These are phyloP conservation scores for Corydoras sp. DNA, from an alignment of 2,113 vertebrate genomes.

Conservation along the genomic window DNA sequence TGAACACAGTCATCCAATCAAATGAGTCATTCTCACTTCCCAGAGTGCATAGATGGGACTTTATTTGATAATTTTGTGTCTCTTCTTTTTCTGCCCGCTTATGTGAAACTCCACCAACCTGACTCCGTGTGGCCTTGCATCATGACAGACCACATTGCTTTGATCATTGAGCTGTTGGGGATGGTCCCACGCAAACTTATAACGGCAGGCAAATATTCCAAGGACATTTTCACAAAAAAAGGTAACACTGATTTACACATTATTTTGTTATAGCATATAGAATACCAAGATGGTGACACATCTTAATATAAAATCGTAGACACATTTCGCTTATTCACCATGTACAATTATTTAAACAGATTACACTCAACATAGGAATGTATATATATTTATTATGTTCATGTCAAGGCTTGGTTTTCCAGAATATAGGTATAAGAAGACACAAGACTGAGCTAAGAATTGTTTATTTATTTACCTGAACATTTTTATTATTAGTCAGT, in stretches of 20 bases:
- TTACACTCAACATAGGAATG: no score
- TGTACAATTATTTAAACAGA: no score
- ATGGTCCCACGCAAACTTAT: conserved; percentile 92
- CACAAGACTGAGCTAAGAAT: no score
- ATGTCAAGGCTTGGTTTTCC: no score
- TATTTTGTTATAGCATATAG: not conserved
- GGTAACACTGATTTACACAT: conserved; percentile 65
- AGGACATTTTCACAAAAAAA: conserved; percentile 99
- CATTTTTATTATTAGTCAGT: no score
- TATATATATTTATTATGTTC: no score
- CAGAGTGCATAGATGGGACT: conserved; percentile 51
- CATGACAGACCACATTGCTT: conserved; percentile 86
- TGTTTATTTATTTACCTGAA: no score
- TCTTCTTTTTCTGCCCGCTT: conserved; percentile 38
- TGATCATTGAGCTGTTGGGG: conserved; percentile 98
- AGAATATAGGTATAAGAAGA: no score
- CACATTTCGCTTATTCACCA: no score
- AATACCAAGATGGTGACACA: no score
- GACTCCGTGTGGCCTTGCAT: conserved; percentile 42
- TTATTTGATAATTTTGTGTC: conserved; percentile 60
- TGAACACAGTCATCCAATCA: no score
- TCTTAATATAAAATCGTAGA: no score
- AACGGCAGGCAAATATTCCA: conserved; percentile 91
- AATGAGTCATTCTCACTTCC: conserved; percentile 14
- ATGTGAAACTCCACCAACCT: conserved; percentile 16